phyloP scores from a whole-genome alignment of 2,888 invertebrate genomes.

The Tethea ocularis region DNA sequence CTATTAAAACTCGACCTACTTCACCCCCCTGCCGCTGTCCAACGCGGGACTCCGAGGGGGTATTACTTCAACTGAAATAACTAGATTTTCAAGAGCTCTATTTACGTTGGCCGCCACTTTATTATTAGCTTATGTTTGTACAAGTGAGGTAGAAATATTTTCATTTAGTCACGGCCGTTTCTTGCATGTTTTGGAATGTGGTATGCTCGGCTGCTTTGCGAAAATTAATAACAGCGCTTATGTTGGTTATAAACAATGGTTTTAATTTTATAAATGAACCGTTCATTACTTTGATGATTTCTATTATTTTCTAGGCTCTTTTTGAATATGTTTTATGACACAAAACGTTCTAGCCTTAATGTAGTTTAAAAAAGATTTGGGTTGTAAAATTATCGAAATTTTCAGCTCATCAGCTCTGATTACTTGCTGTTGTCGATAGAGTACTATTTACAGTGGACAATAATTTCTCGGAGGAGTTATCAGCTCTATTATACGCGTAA shows the following conservation, averaged over 20 bases:
- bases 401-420: too few relatives aligned
- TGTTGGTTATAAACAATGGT: slow-evolving; percentile 51
- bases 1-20: neutral
- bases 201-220: slow-evolving; percentile 43
- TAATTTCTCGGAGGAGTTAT: too few relatives aligned
- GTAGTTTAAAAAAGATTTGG: too few relatives aligned
- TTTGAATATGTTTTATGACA: too few relatives aligned
- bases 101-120: slow-evolving; percentile 30
- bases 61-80: slow-evolving; percentile 11
- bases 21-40: slow-evolving; percentile 12
- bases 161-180: slow-evolving; percentile 53
- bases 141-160: slow-evolving; percentile 68
- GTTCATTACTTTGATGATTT: slow-evolving; percentile 12
- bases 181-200: slow-evolving; percentile 59
- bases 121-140: slow-evolving; percentile 48
- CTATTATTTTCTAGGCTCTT: too few relatives aligned
- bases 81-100: slow-evolving; percentile 23
- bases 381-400: too few relatives aligned
- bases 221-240: slow-evolving; percentile 48
- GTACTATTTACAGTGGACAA: too few relatives aligned
- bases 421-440: too few relatives aligned
- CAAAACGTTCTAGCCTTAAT: too few relatives aligned
- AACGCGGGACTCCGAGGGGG: neutral
- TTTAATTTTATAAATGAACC: slow-evolving; percentile 52
- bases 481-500: too few relatives aligned